These are phyloP conservation scores for Tryphoninae sp. DNA, from an alignment of 2,888 invertebrate species.

Conservation along the genomic window DNA sequence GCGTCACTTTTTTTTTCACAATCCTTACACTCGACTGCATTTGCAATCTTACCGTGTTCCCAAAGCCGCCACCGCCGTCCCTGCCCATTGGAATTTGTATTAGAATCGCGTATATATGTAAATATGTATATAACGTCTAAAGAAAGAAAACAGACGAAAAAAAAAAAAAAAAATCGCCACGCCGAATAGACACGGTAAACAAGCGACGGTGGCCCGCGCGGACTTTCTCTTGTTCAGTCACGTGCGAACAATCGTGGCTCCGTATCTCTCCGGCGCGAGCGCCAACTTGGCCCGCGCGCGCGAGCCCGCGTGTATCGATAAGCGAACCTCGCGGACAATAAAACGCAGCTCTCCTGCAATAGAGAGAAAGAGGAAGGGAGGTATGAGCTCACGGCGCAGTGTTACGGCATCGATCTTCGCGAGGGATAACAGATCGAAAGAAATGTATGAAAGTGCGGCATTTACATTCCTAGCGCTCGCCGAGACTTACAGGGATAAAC, in stretches of 20 bases:
- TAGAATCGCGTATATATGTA: not conserved
- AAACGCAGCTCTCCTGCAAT: constrained; percentile 54
- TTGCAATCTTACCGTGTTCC: not conserved
- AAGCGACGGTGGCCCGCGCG: constrained; percentile 40
- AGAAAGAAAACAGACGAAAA: not conserved
- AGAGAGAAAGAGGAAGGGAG: not conserved
- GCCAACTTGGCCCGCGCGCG: constrained; percentile 5
- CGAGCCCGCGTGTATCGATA: constrained; percentile 22
- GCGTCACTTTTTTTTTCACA: too few species aligned
- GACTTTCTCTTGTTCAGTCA: constrained; percentile 65
- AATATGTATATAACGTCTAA: not conserved
- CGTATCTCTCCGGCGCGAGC: constrained; percentile 27
- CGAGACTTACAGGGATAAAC: constrained; percentile 32
- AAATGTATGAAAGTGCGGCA: constrained; percentile 65
- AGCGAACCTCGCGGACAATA: constrained; percentile 52
- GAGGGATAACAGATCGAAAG: constrained; percentile 58
- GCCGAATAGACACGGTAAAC: constrained; percentile 61
- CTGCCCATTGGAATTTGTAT: not conserved
- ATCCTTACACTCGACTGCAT: not conserved
- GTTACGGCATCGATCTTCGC: constrained; percentile 53
- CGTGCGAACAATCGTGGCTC: constrained; percentile 64
- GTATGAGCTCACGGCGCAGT: constrained; percentile 9
- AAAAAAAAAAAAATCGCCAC: constrained; percentile 52
- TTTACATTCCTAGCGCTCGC: constrained; percentile 62
- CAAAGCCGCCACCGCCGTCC: not conserved